Percentiles rank a stretch among this genome's conserved stretches.
These are phyloP conservation scores for Metallyticus violacea DNA, from an alignment of 2,888 invertebrate species.

Conservation along the genomic window DNA sequence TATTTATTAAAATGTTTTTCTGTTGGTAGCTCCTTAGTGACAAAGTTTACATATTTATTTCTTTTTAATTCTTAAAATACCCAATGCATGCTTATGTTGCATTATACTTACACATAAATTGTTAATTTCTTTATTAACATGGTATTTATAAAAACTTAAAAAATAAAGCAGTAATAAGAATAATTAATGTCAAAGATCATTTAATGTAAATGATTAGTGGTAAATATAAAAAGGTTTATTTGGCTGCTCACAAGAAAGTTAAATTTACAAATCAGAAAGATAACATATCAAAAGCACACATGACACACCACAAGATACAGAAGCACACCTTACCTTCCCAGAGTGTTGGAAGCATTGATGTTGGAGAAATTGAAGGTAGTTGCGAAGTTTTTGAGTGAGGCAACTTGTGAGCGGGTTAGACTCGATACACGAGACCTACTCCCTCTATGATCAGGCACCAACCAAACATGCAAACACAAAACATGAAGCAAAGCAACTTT, in stretches of 20 bases:
- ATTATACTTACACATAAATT: too few relatives aligned
- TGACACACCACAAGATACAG: neutral
- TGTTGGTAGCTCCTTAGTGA: too few relatives aligned
- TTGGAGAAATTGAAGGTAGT: slow-evolving; percentile 54
- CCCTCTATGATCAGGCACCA: slow-evolving; percentile 40
- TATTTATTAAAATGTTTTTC: too few relatives aligned
- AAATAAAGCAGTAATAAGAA: too few relatives aligned
- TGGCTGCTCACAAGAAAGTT: neutral
- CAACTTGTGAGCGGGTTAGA: slow-evolving; percentile 55
- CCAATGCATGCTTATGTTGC: too few relatives aligned
- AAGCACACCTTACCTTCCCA: slow-evolving; percentile 45
- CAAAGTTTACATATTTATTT: too few relatives aligned
- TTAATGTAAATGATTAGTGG: too few relatives aligned
- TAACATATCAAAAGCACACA: neutral
- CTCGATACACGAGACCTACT: slow-evolving; percentile 55
- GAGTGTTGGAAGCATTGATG: slow-evolving; percentile 40
- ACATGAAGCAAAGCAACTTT: neutral
- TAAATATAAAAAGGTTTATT: too few relatives aligned
- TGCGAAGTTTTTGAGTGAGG: slow-evolving; percentile 54
- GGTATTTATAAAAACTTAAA: too few relatives aligned
- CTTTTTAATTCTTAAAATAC: too few relatives aligned
- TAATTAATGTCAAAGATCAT: too few relatives aligned
- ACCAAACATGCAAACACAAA: slow-evolving; percentile 18
- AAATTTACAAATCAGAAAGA: neutral
- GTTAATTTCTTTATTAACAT: too few relatives aligned